These are phyloP conservation scores for Pseudopleuronectes americanus DNA, from an alignment of 2,797 vertebrate species.

Conservation along the genomic window DNA sequence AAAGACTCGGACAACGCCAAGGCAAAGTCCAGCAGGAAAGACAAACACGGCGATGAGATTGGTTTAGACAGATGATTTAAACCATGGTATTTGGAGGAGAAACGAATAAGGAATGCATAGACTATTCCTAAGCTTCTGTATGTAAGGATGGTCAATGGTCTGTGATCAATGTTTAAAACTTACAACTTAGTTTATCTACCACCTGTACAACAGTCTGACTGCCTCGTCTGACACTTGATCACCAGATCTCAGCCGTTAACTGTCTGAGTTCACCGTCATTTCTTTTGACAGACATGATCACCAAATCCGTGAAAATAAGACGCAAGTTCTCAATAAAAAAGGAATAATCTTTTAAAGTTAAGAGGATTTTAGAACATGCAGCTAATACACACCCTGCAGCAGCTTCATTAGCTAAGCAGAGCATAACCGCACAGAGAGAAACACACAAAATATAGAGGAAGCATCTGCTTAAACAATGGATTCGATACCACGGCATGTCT, in stretches of 20 bases:
- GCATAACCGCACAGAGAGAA: background rate
- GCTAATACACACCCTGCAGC: background rate
- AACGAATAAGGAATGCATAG: background rate
- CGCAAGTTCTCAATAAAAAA: background rate
- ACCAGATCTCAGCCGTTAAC: background rate
- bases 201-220: no score
- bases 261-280: background rate
- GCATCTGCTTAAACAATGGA: constrained; percentile 45
- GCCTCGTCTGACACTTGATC: no score
- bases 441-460: constrained; percentile 39
- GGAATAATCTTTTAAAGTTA: background rate
- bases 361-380: background rate
- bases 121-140: no score
- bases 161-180: no score
- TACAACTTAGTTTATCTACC: no score
- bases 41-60: no score
- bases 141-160: no score
- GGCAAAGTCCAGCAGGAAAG: no score
- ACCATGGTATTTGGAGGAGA: no score
- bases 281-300: background rate
- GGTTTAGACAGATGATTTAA: no score
- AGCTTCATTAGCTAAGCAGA: background rate
- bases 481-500: constrained; percentile 34
- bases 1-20: no score
- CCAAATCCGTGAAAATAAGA: no score